Evolutionary conservation across 1,140 invertebrate genomes (phyloP).

Genomic region (Gonioctena quinquepunctata): DNA sequence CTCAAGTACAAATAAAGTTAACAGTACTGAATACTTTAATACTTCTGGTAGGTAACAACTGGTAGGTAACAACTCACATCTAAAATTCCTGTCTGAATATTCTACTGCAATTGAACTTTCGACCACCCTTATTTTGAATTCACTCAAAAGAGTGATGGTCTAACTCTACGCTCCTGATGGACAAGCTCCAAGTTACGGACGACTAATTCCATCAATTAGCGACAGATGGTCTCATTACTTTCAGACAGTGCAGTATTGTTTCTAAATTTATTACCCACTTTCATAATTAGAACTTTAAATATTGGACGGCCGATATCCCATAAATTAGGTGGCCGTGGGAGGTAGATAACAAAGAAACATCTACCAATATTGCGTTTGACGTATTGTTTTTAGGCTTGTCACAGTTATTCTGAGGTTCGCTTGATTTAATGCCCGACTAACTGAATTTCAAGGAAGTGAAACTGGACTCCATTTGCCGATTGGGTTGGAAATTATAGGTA

Average conservation of each 20-base stretch:
- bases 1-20: too few species aligned
- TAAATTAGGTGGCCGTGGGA: slow-evolving; percentile 36
- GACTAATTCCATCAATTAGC: slow-evolving; percentile 46
- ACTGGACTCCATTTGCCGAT: background rate
- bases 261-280: slow-evolving; percentile 46
- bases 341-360: slow-evolving; percentile 24
- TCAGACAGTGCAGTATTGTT: slow-evolving; percentile 46
- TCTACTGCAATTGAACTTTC: too few species aligned
- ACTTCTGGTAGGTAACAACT: too few species aligned
- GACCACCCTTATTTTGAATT: background rate
- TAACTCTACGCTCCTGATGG: background rate
- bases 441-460: background rate
- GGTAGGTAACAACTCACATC: too few species aligned
- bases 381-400: slow-evolving; percentile 10
- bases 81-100: too few species aligned
- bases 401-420: slow-evolving; percentile 2
- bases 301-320: slow-evolving; percentile 38
- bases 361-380: slow-evolving; percentile 14
- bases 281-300: slow-evolving; percentile 46
- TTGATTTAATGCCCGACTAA: background rate
- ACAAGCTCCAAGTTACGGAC: slow-evolving; percentile 28
- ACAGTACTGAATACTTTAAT: too few species aligned
- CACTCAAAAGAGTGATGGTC: background rate
- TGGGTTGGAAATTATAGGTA: background rate
- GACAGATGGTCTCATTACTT: slow-evolving; percentile 49